Conservation (phyloP, 2,113 vertebrate species). For the Phalacrocorax pelagicus region DNA sequence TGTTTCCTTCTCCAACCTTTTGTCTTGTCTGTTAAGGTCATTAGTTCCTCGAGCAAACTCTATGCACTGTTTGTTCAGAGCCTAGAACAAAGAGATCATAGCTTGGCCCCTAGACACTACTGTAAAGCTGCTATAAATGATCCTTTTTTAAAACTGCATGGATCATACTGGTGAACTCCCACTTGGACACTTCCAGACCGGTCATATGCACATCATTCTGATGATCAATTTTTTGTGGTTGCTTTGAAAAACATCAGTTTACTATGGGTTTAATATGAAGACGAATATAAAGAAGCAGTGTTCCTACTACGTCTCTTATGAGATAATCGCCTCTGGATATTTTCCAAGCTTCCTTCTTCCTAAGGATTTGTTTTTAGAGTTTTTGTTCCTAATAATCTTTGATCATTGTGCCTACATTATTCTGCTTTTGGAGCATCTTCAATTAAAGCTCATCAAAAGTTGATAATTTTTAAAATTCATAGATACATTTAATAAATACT, state of each 20-base stretch:
- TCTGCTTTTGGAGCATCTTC: background rate
- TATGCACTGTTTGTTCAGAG: constrained; percentile 28
- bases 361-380: background rate
- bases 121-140: background rate
- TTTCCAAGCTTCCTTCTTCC: constrained; percentile 43
- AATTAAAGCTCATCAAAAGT: background rate
- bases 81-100: constrained; percentile 50
- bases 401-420: background rate
- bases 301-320: constrained; percentile 23
- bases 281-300: constrained; percentile 39
- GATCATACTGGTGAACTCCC: constrained; percentile 22
- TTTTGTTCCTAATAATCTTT: constrained; percentile 46
- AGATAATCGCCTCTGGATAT: constrained; percentile 28
- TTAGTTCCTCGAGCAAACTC: background rate
- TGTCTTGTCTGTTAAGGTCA: constrained; percentile 52
- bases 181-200: constrained; percentile 22
- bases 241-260: constrained; percentile 50
- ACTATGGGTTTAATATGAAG: background rate
- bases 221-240: constrained; percentile 23
- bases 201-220: constrained; percentile 34
- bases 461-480: background rate
- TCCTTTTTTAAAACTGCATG: background rate
- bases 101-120: constrained; percentile 19
- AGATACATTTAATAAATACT: background rate
- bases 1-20: constrained; percentile 25